A percentile compares a stretch with the other conserved stretches of the same genome.
phyloP scores from a whole-genome alignment of 1,140 invertebrate genomes.

The Halyomorpha halys region DNA sequence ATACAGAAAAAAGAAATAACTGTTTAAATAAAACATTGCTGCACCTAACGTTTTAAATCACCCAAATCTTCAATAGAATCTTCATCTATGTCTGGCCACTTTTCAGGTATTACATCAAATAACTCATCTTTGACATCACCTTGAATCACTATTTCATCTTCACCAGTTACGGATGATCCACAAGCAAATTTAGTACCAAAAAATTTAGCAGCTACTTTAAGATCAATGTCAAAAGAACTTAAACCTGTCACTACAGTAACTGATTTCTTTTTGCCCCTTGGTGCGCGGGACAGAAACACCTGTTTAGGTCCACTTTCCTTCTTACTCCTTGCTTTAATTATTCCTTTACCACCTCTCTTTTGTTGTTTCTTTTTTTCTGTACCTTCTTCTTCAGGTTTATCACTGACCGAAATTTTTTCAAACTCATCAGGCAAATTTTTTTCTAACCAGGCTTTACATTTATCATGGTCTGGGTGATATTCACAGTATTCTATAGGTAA shows the following conservation, averaged over 20 bases:
- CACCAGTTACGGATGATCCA: slow-evolving; percentile 94
- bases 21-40: too few species aligned
- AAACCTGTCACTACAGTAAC: slow-evolving; percentile 84
- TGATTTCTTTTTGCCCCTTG: slow-evolving; percentile 96
- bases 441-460: slow-evolving; percentile 94
- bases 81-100: slow-evolving; percentile 69
- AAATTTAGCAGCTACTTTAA: slow-evolving; percentile 96
- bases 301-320: slow-evolving; percentile 51
- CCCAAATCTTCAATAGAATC: slow-evolving; percentile 37
- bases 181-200: slow-evolving; percentile 97
- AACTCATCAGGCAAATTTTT: slow-evolving; percentile 88
- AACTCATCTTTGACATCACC: slow-evolving; percentile 96
- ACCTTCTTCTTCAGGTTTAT: slow-evolving; percentile 37
- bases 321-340: slow-evolving; percentile 59
- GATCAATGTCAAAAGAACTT: slow-evolving; percentile 89
- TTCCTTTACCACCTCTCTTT: slow-evolving; percentile 67
- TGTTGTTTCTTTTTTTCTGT: slow-evolving; percentile 83
- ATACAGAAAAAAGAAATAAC: too few species aligned
- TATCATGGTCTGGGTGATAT: slow-evolving; percentile 94
- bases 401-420: slow-evolving; percentile 57
- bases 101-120: slow-evolving; percentile 94
- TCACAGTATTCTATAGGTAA: slow-evolving; percentile 97
- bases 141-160: slow-evolving; percentile 99
- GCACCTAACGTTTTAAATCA: slow-evolving; percentile 39
- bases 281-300: slow-evolving; percentile 73